Percentiles rank a stretch among this genome's conserved stretches.
Evolutionary conservation across 2,113 vertebrate species (phyloP).

Genomic region (Phocoena sinus): DNA sequence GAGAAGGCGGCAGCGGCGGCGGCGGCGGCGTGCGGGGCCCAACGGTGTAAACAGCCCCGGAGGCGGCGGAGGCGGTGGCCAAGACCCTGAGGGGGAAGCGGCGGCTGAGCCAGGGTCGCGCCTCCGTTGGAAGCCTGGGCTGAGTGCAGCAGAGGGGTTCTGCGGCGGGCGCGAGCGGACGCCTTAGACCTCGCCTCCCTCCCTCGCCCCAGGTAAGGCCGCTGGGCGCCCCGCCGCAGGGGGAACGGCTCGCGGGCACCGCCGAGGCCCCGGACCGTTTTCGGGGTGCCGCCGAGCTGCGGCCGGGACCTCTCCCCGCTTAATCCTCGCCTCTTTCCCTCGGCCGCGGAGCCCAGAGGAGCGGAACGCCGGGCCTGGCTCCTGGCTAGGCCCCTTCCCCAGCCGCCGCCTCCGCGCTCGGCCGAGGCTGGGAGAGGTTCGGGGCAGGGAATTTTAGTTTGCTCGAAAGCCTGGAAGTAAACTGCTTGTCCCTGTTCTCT

Average conservation of each 20-base stretch:
- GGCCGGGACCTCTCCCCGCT: not conserved
- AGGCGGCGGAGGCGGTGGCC: slow-evolving; percentile 48
- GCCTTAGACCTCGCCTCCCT: slow-evolving; percentile 43
- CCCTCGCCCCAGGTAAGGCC: slow-evolving; percentile 63
- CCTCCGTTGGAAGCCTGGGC: slow-evolving; percentile 38
- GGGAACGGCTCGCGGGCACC: not conserved
- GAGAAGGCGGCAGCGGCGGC: slow-evolving; percentile 67
- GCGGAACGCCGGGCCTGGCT: slow-evolving; percentile 1
- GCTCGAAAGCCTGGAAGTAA: not conserved
- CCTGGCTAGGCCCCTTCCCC: slow-evolving; percentile 44
- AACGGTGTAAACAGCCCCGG: slow-evolving; percentile 63
- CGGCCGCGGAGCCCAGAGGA: not conserved
- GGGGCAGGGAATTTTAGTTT: not conserved
- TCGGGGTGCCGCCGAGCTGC: not conserved
- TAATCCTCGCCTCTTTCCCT: not conserved
- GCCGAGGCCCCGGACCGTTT: not conserved
- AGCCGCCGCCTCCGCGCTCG: slow-evolving; percentile 39
- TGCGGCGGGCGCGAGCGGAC: slow-evolving; percentile 43
- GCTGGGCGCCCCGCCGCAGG: not conserved
- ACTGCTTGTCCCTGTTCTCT: not conserved
- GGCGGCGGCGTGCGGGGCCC: slow-evolving; percentile 69
- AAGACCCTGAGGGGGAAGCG: not conserved
- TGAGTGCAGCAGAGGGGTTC: slow-evolving; percentile 8
- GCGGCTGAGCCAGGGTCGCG: not conserved
- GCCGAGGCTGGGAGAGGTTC: not conserved